phyloP scores from a whole-genome alignment of 1,140 invertebrate genomes.

The Lepidostoma basale region DNA sequence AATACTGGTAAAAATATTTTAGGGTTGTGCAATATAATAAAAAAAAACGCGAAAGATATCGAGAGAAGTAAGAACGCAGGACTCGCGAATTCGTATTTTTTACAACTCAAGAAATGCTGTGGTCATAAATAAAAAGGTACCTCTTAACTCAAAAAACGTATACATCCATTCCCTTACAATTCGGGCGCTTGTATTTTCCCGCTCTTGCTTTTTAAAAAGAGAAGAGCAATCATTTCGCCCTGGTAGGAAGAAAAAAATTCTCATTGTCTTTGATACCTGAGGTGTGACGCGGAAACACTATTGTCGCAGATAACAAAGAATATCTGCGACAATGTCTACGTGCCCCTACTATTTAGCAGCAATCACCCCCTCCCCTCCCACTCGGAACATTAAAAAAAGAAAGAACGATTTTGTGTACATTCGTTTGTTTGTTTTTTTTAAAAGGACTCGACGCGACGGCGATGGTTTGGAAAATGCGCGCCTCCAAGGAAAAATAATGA shows the following conservation, averaged over 20 bases:
- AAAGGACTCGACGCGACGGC: too few relatives aligned
- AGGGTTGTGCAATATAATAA: too few relatives aligned
- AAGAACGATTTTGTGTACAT: neutral
- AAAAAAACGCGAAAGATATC: too few relatives aligned
- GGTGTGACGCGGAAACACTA: constrained; percentile 42
- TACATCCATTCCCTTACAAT: neutral
- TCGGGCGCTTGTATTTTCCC: neutral
- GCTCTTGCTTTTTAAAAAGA: neutral
- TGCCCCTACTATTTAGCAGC: neutral
- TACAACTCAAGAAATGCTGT: too few relatives aligned
- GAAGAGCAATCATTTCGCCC: constrained; percentile 35
- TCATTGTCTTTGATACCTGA: constrained; percentile 44
- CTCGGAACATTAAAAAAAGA: neutral
- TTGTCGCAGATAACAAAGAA: constrained; percentile 38
- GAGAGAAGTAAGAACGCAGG: too few relatives aligned
- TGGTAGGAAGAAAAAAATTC: constrained; percentile 31
- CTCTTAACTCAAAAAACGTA: too few relatives aligned
- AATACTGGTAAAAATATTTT: too few relatives aligned
- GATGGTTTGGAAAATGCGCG: neutral
- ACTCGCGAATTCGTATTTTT: too few relatives aligned
- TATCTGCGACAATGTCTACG: neutral
- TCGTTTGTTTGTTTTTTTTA: constrained; percentile 1
- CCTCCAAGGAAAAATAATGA: too few relatives aligned
- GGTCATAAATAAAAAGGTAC: too few relatives aligned
- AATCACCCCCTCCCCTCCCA: neutral